A percentile compares a stretch with the other conserved stretches of the same genome.
phyloP scores from a whole-genome alignment of 1,140 invertebrate species.

The Caerostris extrusa region DNA sequence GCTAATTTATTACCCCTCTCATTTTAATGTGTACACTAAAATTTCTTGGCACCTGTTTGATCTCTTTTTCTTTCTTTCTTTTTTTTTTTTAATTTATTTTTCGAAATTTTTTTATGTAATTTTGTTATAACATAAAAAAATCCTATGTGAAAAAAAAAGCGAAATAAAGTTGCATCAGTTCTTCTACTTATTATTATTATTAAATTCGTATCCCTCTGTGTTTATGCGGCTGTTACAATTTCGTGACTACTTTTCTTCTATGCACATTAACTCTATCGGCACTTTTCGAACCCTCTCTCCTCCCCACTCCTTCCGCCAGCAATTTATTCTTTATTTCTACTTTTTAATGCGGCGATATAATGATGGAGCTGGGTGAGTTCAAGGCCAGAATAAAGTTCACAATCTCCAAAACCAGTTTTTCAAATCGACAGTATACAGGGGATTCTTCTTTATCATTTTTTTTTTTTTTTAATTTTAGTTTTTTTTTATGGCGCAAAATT shows the following conservation, averaged over 20 bases:
- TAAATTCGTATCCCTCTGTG: neutral
- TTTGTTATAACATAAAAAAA: too few relatives aligned
- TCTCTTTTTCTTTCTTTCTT: too few relatives aligned
- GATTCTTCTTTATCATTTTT: conserved; percentile 11
- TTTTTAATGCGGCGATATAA: conserved; percentile 30
- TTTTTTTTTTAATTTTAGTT: neutral
- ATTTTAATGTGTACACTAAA: too few relatives aligned
- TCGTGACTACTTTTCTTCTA: neutral
- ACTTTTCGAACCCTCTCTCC: neutral
- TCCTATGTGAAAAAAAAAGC: too few relatives aligned
- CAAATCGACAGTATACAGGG: conserved; percentile 30
- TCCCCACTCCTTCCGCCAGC: neutral
- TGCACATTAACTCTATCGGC: neutral
- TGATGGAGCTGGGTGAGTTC: conserved; percentile 58
- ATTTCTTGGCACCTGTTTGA: too few relatives aligned
- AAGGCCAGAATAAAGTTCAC: conserved; percentile 64
- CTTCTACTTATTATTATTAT: too few relatives aligned
- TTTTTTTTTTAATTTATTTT: too few relatives aligned
- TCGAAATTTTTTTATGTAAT: too few relatives aligned
- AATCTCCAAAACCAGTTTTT: conserved; percentile 47
- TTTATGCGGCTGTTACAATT: neutral
- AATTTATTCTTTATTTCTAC: conserved; percentile 55
- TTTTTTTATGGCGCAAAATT: neutral
- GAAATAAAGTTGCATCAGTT: too few relatives aligned
- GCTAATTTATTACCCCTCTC: too few relatives aligned